Evolutionary conservation across 2,888 invertebrate species (phyloP), one percentile per base, ranked within the genome.

Genomic region (Scotopteryx bipunctaria): DNA sequence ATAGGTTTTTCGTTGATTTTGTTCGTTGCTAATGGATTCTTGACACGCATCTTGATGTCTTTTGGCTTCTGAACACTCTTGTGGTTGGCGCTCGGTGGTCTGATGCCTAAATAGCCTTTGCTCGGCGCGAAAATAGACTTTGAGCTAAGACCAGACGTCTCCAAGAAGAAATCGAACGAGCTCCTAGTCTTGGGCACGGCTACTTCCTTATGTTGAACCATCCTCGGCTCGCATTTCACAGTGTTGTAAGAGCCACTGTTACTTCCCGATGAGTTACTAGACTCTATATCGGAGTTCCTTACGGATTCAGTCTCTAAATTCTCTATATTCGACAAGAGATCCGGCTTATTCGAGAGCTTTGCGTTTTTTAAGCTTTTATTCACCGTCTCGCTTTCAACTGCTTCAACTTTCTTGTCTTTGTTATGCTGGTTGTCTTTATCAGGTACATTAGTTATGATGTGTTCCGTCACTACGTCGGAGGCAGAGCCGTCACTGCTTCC

Each of bases 141-240:
- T 59, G 95, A 94, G 81, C 95, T 95, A 55, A 95, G 91, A 45
- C 95, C 95, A 43, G 95, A 95, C 13, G 94, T 93, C 78, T 95
- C 95, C 41, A 95, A 83, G 74, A 95, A 95, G 75, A 94, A 93
- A 79, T 95, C 95, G 68, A 95, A 95, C 13, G 92, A 79, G 23
- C 88, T 85, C 76, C 73, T 92, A 66, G 81, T 88, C 66, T 87
- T 89, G 41, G 82, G 76, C 51, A 66, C 81, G 59, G 71, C 78
- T 14, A 71, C 61, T 50, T 82, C 82, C 13, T 71, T 66, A 25
- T 73, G 74, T 54, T 78, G 67, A 44, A 86, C 80, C 79, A 85
- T 86, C 47, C 84, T 71, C 0, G 87, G 88, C 63, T 88, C 86
- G 53, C 86, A 87, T 65, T 87, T 91, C 1, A 86, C 89, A 6